Conservation (phyloP, 1,140 invertebrate species). For the Bombus balteatus region DNA sequence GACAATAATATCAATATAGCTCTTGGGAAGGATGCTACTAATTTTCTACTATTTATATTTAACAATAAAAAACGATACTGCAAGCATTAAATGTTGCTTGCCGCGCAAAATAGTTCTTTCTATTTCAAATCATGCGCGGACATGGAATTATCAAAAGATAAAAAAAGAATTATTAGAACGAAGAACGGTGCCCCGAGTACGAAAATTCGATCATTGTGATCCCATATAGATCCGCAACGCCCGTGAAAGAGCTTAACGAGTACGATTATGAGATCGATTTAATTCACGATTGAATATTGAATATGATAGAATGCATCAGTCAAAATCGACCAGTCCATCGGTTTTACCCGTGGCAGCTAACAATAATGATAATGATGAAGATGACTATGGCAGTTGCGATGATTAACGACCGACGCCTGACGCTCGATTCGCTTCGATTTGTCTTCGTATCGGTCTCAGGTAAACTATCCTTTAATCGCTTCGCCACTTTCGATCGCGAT, state of each 20-base stretch:
- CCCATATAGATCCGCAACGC: background rate
- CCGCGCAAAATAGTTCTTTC: background rate
- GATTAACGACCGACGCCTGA: constrained; percentile 62
- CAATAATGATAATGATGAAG: constrained; percentile 65
- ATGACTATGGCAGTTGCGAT: constrained; percentile 65
- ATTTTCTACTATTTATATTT: background rate
- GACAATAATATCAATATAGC: no score
- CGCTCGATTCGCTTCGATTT: constrained; percentile 64
- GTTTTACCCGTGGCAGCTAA: constrained; percentile 30
- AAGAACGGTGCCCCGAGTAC: background rate
- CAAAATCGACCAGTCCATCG: constrained; percentile 54
- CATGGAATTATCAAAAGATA: background rate
- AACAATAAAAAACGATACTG: no score
- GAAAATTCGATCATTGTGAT: background rate
- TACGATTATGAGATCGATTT: constrained; percentile 55
- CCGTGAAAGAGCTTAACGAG: constrained; percentile 41
- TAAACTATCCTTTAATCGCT: constrained; percentile 66
- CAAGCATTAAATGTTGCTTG: no score
- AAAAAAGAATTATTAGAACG: background rate
- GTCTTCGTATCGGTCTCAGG: constrained; percentile 50
- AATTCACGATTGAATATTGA: constrained; percentile 62
- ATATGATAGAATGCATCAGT: constrained; percentile 49
- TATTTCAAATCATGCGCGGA: background rate
- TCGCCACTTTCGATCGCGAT: constrained; percentile 42
- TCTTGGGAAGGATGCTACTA: no score